Conservation (phyloP, 1,140 invertebrate species). For the Paraescarpia echinospica region DNA sequence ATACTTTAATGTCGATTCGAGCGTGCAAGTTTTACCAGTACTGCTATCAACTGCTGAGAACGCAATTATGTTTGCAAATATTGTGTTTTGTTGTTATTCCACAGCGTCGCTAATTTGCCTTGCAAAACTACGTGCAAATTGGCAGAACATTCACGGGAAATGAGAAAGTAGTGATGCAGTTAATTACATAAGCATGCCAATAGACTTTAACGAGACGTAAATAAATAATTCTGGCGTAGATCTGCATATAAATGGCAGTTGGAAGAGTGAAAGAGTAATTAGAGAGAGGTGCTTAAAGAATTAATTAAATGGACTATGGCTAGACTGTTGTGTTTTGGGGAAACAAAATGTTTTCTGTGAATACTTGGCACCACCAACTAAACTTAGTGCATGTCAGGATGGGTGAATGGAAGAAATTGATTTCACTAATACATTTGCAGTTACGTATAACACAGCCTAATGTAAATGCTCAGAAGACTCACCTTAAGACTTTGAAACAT, state of each 20-base stretch:
- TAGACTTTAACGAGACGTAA: not conserved
- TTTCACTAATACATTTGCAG: too few relatives aligned
- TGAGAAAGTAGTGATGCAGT: not conserved
- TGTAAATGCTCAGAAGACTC: too few relatives aligned
- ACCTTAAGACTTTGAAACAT: too few relatives aligned
- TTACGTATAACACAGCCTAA: too few relatives aligned
- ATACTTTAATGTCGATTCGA: not conserved
- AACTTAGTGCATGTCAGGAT: too few relatives aligned
- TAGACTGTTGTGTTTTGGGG: not conserved
- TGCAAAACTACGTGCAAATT: not conserved
- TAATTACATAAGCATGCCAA: not conserved
- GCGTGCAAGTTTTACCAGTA: not conserved
- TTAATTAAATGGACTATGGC: too few relatives aligned
- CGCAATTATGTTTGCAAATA: not conserved
- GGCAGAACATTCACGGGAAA: not conserved
- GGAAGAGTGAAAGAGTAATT: not conserved
- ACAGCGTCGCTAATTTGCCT: not conserved
- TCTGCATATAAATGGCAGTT: not conserved
- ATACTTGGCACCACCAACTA: not conserved
- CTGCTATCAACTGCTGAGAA: not conserved
- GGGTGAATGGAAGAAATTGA: too few relatives aligned
- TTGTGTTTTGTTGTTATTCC: not conserved
- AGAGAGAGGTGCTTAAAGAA: not conserved
- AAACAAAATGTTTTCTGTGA: not conserved
- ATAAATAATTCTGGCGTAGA: not conserved